A percentile compares a stretch with the other conserved stretches of the same genome.
Evolutionary conservation across 2,113 vertebrate genomes (phyloP).

Genomic region (Chloropsis cyanopogon): DNA sequence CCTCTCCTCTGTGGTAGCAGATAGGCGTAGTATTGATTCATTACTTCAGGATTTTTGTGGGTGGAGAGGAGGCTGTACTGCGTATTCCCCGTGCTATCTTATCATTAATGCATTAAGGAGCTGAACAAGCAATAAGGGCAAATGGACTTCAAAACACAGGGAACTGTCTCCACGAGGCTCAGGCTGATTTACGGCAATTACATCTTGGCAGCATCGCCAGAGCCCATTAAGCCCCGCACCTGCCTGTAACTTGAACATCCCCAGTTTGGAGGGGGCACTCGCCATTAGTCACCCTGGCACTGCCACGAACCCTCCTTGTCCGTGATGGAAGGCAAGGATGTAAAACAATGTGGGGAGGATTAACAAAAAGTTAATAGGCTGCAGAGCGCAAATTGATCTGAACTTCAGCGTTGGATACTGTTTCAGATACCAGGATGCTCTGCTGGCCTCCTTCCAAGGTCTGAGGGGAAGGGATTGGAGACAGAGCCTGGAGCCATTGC

Average conservation of each 20-base stretch:
- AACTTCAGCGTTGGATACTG: neutral
- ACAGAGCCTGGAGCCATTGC: neutral
- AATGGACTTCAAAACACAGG: slow-evolving; percentile 69
- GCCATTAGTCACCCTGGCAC: neutral
- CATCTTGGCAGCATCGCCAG: slow-evolving; percentile 18
- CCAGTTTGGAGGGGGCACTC: neutral
- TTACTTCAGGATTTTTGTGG: neutral
- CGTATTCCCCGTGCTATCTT: slow-evolving; percentile 59
- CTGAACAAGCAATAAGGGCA: slow-evolving; percentile 74
- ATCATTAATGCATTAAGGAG: slow-evolving; percentile 75
- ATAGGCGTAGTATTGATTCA: slow-evolving; percentile 64
- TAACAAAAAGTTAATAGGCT: neutral
- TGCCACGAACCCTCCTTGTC: neutral
- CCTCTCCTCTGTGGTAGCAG: neutral
- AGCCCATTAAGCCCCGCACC: slow-evolving; percentile 16
- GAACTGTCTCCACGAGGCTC: slow-evolving; percentile 30
- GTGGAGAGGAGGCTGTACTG: neutral
- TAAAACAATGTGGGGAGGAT: neutral
- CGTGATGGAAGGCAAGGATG: neutral
- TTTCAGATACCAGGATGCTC: neutral
- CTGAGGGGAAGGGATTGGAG: neutral
- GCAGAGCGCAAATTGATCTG: neutral
- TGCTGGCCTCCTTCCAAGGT: slow-evolving; percentile 2
- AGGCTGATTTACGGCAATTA: slow-evolving; percentile 62
- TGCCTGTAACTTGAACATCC: slow-evolving; percentile 19